Evolutionary conservation across 1,140 invertebrate genomes (phyloP).

Genomic region (Panonychus citri): DNA sequence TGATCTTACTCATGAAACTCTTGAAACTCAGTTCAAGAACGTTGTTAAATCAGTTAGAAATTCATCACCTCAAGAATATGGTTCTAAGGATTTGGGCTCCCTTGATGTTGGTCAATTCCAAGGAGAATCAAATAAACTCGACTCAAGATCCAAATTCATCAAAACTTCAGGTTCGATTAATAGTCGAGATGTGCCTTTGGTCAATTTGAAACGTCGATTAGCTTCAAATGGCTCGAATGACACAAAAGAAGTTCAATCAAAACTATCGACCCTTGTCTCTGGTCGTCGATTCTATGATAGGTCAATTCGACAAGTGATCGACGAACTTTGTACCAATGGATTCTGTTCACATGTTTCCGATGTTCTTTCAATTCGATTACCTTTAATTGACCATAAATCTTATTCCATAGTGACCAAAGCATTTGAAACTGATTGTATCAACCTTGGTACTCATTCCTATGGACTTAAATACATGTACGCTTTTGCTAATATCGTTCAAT

Average conservation of each 20-base stretch:
- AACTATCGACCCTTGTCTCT: background rate
- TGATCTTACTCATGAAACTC: constrained; percentile 28
- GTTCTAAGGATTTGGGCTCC: constrained; percentile 25
- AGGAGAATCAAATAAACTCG: constrained; percentile 14
- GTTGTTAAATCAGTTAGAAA: constrained; percentile 34
- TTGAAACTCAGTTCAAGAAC: constrained; percentile 31
- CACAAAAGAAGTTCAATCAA: background rate
- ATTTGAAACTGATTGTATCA: background rate
- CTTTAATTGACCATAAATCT: background rate
- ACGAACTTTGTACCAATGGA: background rate
- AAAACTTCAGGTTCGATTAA: background rate
- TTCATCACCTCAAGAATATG: constrained; percentile 35
- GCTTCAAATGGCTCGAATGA: background rate
- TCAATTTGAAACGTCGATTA: background rate
- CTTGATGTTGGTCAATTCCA: constrained; percentile 24
- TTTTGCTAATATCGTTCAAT: background rate
- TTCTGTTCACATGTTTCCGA: background rate
- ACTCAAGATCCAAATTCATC: background rate
- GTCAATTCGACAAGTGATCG: background rate
- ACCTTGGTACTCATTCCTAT: background rate
- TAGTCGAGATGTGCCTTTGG: background rate
- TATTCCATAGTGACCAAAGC: background rate
- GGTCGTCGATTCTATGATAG: background rate
- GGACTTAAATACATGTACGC: background rate
- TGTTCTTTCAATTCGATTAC: background rate